Base-by-base conservation (phyloP, 2,113 vertebrate genomes). In the Daphoenositta chrysoptera region DNA sequence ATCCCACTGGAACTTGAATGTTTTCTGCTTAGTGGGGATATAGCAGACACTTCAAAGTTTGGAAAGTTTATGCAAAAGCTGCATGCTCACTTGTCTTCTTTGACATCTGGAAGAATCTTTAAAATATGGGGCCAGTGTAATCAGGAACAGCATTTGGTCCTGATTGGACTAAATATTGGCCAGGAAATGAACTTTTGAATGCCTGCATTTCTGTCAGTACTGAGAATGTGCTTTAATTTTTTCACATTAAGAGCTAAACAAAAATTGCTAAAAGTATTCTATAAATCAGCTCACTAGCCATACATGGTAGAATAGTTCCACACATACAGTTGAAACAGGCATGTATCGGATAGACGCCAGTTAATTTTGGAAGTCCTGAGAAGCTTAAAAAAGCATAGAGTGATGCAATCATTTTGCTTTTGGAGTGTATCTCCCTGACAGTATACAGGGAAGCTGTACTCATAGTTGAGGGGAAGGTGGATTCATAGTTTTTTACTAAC, bases 1-100 rank as follows among this genome's bases (percentile, higher is more conserved):
- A 90, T 42, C 56, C 40, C 48, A 64, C 83, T 86, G 88, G 83
- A 96, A 89, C 44, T 78, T 91, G 63, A 90, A 93, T 83, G 47
- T 53, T 71, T 70, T 92, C 82, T 85, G 65, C 78, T 92, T 88
- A 93, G 48, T 1, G 8, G 69, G 93, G 93, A 64, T 44, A 58
- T 60, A 83, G 60, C 21, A 90, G 78, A 90, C 96, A 87, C 10
- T 33, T 84, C 64, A 42, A 71, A 83, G 83, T 94, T 93, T 8
- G 5, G 44, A 75, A 81, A 65, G 76, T 37, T 10, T 33, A 70
- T 20, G 53, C 20, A 60, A 81, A 90, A 90, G 51, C 85, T 77
- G 57, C 5, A 0, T 7, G 23, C 23, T 86, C 28, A 57, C 37
- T 64, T 78, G 24, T 77, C 21, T 1, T 73, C 42, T 76, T 65